Conservation (phyloP, 2,113 vertebrate genomes). For the Tragulus kanchil region DNA sequence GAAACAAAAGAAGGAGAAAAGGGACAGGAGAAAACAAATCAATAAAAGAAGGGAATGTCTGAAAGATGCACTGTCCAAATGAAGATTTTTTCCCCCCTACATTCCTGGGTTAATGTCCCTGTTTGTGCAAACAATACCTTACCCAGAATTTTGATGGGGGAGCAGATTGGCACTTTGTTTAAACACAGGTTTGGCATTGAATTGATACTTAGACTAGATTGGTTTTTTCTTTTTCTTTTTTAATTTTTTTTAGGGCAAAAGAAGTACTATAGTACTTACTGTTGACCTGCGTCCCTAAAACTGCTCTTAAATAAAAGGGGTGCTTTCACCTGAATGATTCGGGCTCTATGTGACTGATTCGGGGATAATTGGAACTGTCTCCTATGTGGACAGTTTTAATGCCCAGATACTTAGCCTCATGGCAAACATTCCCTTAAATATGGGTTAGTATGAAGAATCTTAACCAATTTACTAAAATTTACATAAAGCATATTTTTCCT, state of each 20-base stretch:
- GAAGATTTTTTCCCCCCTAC: conserved; percentile 88
- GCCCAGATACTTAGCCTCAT: not conserved
- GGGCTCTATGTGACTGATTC: not conserved
- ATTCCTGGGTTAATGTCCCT: conserved; percentile 89
- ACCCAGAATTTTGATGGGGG: conserved; percentile 87
- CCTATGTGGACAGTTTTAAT: not conserved
- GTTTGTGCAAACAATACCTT: conserved; percentile 90
- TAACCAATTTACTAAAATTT: conserved; percentile 23
- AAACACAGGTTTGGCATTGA: conserved; percentile 85
- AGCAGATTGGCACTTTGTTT: conserved; percentile 82
- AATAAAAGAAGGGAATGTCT: conserved; percentile 92
- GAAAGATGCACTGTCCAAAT: conserved; percentile 90
- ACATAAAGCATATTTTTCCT: conserved; percentile 24
- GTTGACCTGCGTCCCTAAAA: conserved; percentile 9
- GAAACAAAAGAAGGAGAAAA: conserved; percentile 96
- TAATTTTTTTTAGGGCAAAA: not conserved
- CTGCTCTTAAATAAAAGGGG: conserved; percentile 45
- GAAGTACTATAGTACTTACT: not conserved
- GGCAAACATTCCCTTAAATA: not conserved
- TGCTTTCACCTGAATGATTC: conserved; percentile 55
- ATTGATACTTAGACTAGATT: conserved; percentile 78
- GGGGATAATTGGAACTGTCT: conserved; percentile 35
- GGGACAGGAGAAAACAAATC: conserved; percentile 96
- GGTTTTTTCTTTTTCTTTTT: not conserved
- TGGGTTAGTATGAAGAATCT: not conserved